Percentiles rank a stretch among this genome's conserved stretches.
Conservation (phyloP, 2,797 vertebrate species). For the Mastacembelus armatus region DNA sequence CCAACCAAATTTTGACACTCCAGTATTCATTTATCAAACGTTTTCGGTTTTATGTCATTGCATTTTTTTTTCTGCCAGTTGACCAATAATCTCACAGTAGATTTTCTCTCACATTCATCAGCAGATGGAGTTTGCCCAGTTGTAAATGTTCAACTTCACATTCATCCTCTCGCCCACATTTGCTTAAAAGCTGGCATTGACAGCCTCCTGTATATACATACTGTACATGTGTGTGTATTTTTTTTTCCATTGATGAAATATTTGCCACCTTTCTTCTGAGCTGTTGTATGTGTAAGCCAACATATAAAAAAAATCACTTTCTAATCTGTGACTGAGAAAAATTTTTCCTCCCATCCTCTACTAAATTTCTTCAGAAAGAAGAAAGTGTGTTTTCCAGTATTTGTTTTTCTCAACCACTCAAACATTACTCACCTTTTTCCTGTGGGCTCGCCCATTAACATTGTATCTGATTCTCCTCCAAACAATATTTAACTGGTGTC, state of each 20-base stretch:
- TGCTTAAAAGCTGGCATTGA: not conserved
- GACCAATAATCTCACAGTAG: not conserved
- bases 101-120: not conserved
- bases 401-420: no score
- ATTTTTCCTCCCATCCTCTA: slow-evolving; percentile 2
- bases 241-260: not conserved
- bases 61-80: no score
- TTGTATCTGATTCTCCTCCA: no score
- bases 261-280: not conserved
- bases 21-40: no score
- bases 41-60: no score
- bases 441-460: no score
- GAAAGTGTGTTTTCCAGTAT: not conserved
- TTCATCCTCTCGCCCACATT: not conserved
- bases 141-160: not conserved
- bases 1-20: no score
- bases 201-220: no score
- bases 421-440: no score
- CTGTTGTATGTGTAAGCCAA: not conserved
- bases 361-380: not conserved
- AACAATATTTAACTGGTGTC: no score
- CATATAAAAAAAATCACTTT: not conserved
- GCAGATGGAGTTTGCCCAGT: no score
- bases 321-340: not conserved
- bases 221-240: not conserved